These are phyloP conservation scores for Chiridota heheva DNA, from an alignment of 35 echinoderm and acorn worm species.

Conservation along the genomic window DNA sequence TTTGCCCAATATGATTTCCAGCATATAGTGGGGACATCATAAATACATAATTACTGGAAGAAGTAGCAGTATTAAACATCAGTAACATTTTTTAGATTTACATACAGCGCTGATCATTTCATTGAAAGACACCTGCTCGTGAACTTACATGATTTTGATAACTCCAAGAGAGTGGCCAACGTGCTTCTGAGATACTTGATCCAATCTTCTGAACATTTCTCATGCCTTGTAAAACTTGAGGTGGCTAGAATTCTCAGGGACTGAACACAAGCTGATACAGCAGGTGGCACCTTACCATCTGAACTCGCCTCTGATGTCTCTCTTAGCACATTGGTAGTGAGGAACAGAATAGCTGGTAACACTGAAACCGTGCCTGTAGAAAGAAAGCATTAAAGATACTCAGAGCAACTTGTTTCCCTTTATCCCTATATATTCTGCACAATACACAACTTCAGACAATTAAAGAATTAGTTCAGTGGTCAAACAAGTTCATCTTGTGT, in stretches of 20 bases:
- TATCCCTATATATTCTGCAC: too few species aligned
- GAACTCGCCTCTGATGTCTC: conserved; percentile 77
- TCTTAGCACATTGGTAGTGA: conserved; percentile 86
- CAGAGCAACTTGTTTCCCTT: neutral
- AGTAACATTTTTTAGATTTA: too few species aligned
- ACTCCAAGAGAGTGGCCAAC: conserved; percentile 85
- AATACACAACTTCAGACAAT: too few species aligned
- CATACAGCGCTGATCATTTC: too few species aligned
- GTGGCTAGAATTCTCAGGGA: conserved; percentile 63
- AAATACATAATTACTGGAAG: too few species aligned
- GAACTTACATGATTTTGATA: conserved; percentile 68
- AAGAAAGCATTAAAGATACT: neutral
- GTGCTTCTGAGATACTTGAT: conserved; percentile 80
- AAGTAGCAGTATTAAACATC: too few species aligned
- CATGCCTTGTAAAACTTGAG: conserved; percentile 63
- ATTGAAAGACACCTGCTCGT: too few species aligned
- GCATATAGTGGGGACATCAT: too few species aligned
- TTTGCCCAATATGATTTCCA: too few species aligned
- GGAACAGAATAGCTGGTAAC: conserved; percentile 93
- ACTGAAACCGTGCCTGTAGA: conserved; percentile 80
- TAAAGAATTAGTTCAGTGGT: too few species aligned
- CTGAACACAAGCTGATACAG: conserved; percentile 79
- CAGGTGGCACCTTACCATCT: conserved; percentile 71
- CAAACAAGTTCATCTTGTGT: too few species aligned
- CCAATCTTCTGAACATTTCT: conserved; percentile 78